Conservation (phyloP, 2,888 invertebrate species). For the Orchestes rusci region DNA sequence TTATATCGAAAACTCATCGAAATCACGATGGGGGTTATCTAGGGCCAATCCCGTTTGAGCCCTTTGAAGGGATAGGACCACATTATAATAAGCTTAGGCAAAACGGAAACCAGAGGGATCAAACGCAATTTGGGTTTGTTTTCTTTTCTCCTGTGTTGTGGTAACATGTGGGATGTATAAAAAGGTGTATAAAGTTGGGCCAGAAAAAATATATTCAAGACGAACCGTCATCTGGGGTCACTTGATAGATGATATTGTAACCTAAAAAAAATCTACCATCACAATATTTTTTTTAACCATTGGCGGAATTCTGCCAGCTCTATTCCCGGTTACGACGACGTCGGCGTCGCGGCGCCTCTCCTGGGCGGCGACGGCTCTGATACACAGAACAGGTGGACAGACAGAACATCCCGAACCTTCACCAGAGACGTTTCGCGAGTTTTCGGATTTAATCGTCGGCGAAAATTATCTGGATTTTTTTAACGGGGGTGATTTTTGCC, state of each 20-base stretch:
- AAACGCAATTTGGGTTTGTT: constrained; percentile 16
- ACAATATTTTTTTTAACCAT: too few species aligned
- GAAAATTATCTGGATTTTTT: constrained; percentile 1
- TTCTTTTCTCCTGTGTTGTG: constrained; percentile 3
- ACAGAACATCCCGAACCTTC: too few species aligned
- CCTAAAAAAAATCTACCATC: too few species aligned
- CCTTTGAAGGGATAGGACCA: constrained; percentile 8
- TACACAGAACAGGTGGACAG: constrained; percentile 24
- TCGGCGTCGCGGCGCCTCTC: constrained; percentile 22
- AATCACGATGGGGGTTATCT: constrained; percentile 15
- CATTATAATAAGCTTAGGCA: constrained; percentile 16
- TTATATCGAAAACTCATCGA: constrained; percentile 13
- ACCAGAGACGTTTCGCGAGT: constrained; percentile 5
- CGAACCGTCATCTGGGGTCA: too few species aligned
- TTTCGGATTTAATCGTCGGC: not conserved
- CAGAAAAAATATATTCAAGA: not conserved
- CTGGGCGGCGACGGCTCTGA: constrained; percentile 23
- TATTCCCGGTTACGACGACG: constrained; percentile 15
- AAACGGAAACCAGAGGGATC: constrained; percentile 12
- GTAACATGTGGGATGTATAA: too few species aligned
- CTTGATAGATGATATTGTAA: too few species aligned
- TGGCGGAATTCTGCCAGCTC: too few species aligned
- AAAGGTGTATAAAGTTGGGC: too few species aligned
- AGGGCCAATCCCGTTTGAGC: constrained; percentile 13
- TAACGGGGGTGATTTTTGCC: not conserved